Base-by-base conservation (phyloP, 1,140 invertebrate genomes). In the Globodera rostochiensis region DNA sequence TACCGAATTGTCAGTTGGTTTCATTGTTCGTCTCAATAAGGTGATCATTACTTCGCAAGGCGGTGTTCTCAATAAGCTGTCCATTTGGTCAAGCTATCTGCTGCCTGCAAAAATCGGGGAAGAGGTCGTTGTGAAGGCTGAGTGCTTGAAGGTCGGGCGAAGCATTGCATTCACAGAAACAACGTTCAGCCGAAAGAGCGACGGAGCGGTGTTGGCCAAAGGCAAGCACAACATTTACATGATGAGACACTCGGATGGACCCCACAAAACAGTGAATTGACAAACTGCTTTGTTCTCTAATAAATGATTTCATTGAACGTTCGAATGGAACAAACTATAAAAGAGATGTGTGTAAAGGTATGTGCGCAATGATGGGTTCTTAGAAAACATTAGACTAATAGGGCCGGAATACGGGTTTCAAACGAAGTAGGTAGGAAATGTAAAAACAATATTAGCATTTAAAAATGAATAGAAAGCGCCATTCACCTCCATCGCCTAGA, bases 1-100 rank as follows among this genome's bases (percentile, higher is more conserved):
- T 93, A 36, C 91, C 90, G 70, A 90, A 92, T 81, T 88, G 90
- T 53, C 91, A 93, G 79, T 93, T 94, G 57, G 92, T 93, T 45
- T 94, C 94, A 19, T 92, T 95, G n/a, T 92, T 95, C 87, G 88
- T 95, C 13, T 82, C 81, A 60, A 80, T 83, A 36, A 83, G 82
- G 83, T 83, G 78, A 36, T 8, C 36, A 15, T 78, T 85, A 36
- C 2, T 36, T 36, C 1, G 36, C 36, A 11, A 25, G 21, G 60
- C 45, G 36, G 9, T 71, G 36, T 21, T 57, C 36, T 25, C n/a
- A 7, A 80, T 7, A 15, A 36, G 1, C 53, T 21, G 9, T 67
- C 53, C 5, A 47, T 36, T 36, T 36, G 36, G 46, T 84, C 70
- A 36, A 84, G 86, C 67, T 85, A 85, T 67, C 7, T 85, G 80